phyloP scores from a whole-genome alignment of 2,797 vertebrate genomes.

The Microhierax caerulescens region DNA sequence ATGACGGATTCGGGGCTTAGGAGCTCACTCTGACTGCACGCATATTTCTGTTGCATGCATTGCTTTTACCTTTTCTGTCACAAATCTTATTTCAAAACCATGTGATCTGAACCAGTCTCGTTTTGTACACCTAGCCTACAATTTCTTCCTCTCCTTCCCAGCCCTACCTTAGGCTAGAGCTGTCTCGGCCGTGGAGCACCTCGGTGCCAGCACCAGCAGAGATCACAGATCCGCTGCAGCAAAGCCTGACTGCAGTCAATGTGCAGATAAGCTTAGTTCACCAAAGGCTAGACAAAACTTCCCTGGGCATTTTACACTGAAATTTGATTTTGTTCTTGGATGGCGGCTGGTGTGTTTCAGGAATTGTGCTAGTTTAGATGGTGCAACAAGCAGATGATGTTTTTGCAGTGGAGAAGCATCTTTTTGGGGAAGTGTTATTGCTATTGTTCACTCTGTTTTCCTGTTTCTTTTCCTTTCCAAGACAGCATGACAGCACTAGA shows the following conservation, averaged over 20 bases:
- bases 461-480: conserved; percentile 1
- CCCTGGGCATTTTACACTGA: not conserved
- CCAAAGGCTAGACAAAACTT: not conserved
- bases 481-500: not conserved
- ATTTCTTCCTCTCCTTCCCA: not conserved
- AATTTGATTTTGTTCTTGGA: not conserved
- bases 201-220: not conserved
- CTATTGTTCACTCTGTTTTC: not conserved
- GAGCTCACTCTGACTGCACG: not conserved
- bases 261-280: not conserved
- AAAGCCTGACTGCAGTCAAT: not conserved
- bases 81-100: not conserved
- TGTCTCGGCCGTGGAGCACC: not conserved
- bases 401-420: not conserved
- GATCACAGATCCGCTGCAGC: not conserved
- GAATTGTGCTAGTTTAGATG: not conserved
- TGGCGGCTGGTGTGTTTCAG: not conserved
- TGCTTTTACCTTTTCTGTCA: not conserved
- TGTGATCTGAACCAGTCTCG: not conserved
- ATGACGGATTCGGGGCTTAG: not conserved
- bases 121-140: not conserved
- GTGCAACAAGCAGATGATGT: not conserved
- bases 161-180: not conserved
- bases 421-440: not conserved
- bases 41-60: not conserved